Base-by-base conservation (phyloP, 2,113 vertebrate species). In the Seriola rivoliana region DNA sequence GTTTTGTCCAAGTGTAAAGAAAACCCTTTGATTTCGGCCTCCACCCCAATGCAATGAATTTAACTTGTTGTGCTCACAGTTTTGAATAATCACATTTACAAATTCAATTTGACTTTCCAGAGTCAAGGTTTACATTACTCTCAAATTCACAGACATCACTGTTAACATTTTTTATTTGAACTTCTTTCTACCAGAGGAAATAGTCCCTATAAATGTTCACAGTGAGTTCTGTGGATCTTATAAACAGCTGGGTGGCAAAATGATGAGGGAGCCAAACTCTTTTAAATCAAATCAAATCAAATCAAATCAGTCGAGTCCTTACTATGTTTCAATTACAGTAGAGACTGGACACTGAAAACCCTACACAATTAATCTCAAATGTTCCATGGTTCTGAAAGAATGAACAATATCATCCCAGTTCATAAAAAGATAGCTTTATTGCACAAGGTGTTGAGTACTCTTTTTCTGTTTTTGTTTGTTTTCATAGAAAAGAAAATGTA, bases 371-470 rank as follows among this genome's bases (percentile, higher is more conserved):
- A 8, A 67, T 42, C 12, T 52, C 1, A 66, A 36, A 50, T 23
- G 16, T 19, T 11, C 25, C 9, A 60, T 14, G 7, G 21, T 57
- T 40, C 12, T 25, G 52, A 87, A 88, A 75, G 38, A 91, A 86
- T 34, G 36, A 76, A 87, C 64, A 62, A 76, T 29, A 14, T 68
- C 69, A 21, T 85, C 80, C 81, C 92, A 90, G 88, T 91, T 96
- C 71, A 32, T 98, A 99, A 95, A 99, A 99, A 99, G 96, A 99
- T 98, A 99, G 96, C 96, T 99, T 99, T 99, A 99, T 99, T 99
- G 97, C 97, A 98, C 97, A 97, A 97, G 96, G 97, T 96, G 96
- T 97, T 97, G 96, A 95, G 92, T 95, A 94, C 91, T 95, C 93
- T 96, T 96, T 97, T 97, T 96, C 95, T 94, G 86, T 95, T 95